Base-by-base conservation (phyloP, 2,797 vertebrate genomes). In the Pogoniulus pusillus region DNA sequence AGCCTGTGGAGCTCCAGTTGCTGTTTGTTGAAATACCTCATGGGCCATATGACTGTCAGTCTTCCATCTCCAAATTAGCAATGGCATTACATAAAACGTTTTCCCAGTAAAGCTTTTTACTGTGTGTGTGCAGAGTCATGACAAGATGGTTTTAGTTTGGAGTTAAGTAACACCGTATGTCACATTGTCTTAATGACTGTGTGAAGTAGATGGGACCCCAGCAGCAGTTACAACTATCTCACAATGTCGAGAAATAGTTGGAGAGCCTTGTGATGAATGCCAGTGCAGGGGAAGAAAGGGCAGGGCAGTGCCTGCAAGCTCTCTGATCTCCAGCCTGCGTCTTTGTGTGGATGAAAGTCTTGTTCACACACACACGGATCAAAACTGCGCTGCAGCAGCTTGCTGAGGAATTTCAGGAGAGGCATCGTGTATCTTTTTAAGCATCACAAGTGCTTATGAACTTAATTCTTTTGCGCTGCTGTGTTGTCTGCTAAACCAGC, bases 121-220 rank as follows among this genome's bases (percentile, higher is more conserved):
- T 83, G 73, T 95, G 95, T 94, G 93, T 91, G 92, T 92, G 90
- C 80, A 91, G 93, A 95, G 82, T 94, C 95, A 95, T 91, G 86
- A 92, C 94, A 97, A 95, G 90, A 94, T 93, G 88, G 63, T 97
- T 97, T 96, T 84, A 90, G 81, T 96, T 97, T 96, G 83, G 69
- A 90, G 66, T 91, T 97, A 96, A 96, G 87, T 93, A 95, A 87
- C 82, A 94, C 68, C 93, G 65, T 85, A 90, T 96, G 91, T 96
- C 93, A 85, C 75, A 74, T 95, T 91, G 75, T 77, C 91, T 87
- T 95, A 94, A 74, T 85, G 85, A 89, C 80, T 96, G 91, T 95
- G 85, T 89, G 94, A 90, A 96, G 82, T 82, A 84, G 69, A 96
- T 75, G 91, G 82, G 89, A 94, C 89, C 86, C 45, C 59, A 1